phyloP scores from a whole-genome alignment of 1,140 invertebrate species.

The Drosophila kanapiae region DNA sequence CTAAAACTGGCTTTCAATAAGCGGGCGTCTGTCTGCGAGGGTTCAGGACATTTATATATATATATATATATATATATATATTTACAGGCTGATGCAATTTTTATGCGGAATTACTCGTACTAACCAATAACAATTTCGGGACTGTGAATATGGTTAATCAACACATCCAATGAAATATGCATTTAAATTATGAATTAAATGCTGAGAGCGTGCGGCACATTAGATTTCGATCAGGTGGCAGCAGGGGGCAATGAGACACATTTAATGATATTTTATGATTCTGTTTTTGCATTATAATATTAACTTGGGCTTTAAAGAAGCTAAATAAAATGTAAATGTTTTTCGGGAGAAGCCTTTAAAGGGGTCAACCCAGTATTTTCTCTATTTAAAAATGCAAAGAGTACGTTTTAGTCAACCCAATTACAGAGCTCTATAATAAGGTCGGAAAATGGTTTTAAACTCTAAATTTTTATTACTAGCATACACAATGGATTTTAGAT shows the following conservation, averaged over 20 bases:
- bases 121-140: constrained; percentile 60
- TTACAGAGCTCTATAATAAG: not conserved
- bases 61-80: constrained; percentile 23
- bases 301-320: not conserved
- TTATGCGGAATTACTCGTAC: constrained; percentile 73
- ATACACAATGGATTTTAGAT: too few species aligned
- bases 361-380: not conserved
- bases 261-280: constrained; percentile 50
- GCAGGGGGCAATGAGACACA: constrained; percentile 54
- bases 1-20: constrained; percentile 77
- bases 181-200: constrained; percentile 82
- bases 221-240: constrained; percentile 39
- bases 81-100: constrained; percentile 77
- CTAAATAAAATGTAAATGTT: not conserved
- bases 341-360: not conserved
- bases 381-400: too few species aligned
- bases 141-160: constrained; percentile 59
- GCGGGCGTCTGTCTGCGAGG: constrained; percentile 11
- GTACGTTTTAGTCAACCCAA: not conserved
- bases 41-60: constrained; percentile 18
- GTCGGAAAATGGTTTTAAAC: not conserved
- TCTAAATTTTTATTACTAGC: not conserved
- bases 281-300: constrained; percentile 33
- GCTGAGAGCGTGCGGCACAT: constrained; percentile 63
- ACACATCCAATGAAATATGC: constrained; percentile 59